Evolutionary conservation across 2,888 invertebrate genomes (phyloP).

Genomic region (Zaprionus obscuricornis): DNA sequence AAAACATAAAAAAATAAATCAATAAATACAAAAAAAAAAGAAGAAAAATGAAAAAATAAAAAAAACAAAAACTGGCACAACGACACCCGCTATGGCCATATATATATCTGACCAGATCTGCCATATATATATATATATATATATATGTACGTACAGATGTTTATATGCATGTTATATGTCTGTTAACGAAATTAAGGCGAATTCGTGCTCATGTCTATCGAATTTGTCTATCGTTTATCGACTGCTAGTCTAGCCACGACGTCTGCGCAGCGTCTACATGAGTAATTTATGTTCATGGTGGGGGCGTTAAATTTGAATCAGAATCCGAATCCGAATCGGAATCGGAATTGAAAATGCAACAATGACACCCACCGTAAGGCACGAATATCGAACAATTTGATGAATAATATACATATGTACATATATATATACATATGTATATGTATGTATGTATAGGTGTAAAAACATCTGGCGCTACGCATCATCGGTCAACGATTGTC

Average conservation of each 20-base stretch:
- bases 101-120: constrained; percentile 12
- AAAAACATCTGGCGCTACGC: constrained; percentile 3
- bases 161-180: background rate
- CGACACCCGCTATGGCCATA: constrained; percentile 69
- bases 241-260: constrained; percentile 60
- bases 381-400: constrained; percentile 39
- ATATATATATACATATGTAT: background rate
- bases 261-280: constrained; percentile 59
- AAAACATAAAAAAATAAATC: too few relatives aligned
- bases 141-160: too few relatives aligned
- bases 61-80: constrained; percentile 66
- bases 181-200: constrained; percentile 21
- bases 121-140: background rate
- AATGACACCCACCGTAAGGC: constrained; percentile 39
- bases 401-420: background rate
- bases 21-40: constrained; percentile 42
- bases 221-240: constrained; percentile 15
- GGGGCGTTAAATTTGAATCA: constrained; percentile 12
- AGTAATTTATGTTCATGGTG: constrained; percentile 23
- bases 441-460: background rate
- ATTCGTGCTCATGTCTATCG: constrained; percentile 26
- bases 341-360: constrained; percentile 20
- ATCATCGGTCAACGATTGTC: too few relatives aligned
- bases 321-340: constrained; percentile 3
- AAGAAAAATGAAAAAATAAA: constrained; percentile 5